Evolutionary conservation across 2,888 invertebrate species (phyloP), one percentile per base, ranked within the genome.

Genomic region (Eurytoma adleriae): DNA sequence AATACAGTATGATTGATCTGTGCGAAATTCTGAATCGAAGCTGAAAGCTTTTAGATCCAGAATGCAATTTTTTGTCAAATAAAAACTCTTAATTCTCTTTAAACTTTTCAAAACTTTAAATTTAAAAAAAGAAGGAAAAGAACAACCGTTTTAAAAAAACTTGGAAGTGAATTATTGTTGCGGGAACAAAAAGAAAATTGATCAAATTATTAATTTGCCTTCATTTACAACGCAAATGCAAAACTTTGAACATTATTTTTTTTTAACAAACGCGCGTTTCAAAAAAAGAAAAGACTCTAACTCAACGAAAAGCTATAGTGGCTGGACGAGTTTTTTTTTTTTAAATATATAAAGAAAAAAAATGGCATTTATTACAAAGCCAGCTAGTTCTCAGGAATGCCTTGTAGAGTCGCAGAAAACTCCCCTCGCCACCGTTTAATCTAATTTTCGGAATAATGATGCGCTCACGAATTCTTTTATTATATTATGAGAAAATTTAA

Each of bases 361-460:
- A 80, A 84, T 78, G 54, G 54, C 52, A 67, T 54, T 67, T 70
- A 74, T 73, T 84, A 85, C 82, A 73, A 24, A 83, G 84, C 86
- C 84, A 86, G 86, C 78, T 80, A 88, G 88, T 87, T 87, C 88
- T 87, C 82, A 85, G 88, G 88, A 89, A 87, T 87, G 81, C 82
- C 85, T 86, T 85, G 84, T 84, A 86, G 85, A 85, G 84, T 85
- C 85, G 87, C 87, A 88, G 87, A 88, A 88, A 88, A 87, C 87
- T 84, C 84, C 85, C 85, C 84, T 88, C 84, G 80, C 84, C 85
- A 85, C 85, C 84, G 81, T 78, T 80, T 76, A 81, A 79, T 81
- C 80, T 82, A 83, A 77, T 20, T 79, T 24, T 78, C 52, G 56
- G 80, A 72, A 78, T 67, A 70, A 57, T 14, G 48, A 77, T 83